A percentile compares a stretch with the other conserved stretches of the same genome.
phyloP scores from a whole-genome alignment of 2,888 invertebrate genomes.

The Sesamia inferens region DNA sequence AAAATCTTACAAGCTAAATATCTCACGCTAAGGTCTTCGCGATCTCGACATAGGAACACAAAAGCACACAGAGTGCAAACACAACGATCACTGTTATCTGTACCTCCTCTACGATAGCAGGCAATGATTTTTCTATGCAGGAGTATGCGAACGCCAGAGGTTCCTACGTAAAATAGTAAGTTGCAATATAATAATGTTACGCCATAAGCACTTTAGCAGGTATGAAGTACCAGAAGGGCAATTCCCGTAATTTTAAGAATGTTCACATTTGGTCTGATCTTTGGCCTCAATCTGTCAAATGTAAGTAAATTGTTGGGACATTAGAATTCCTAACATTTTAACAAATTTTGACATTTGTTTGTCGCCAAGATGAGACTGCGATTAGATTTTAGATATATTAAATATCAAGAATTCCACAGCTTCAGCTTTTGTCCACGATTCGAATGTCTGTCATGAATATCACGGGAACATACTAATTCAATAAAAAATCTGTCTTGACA shows the following conservation, averaged over 20 bases:
- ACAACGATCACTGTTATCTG: slow-evolving; percentile 65
- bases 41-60: slow-evolving; percentile 66
- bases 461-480: not conserved
- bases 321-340: too few species aligned
- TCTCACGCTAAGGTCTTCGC: slow-evolving; percentile 7
- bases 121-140: slow-evolving; percentile 92
- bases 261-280: too few species aligned
- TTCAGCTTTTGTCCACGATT: not conserved
- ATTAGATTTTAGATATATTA: too few species aligned
- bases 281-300: too few species aligned
- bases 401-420: too few species aligned
- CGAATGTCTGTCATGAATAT: not conserved
- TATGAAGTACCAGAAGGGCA: too few species aligned
- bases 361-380: too few species aligned
- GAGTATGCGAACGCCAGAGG: slow-evolving; percentile 91
- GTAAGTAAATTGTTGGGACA: too few species aligned
- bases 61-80: slow-evolving; percentile 70
- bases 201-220: not conserved
- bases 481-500: not conserved
- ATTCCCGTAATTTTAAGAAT: too few species aligned
- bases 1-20: slow-evolving; percentile 27
- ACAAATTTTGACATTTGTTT: too few species aligned
- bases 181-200: slow-evolving; percentile 45
- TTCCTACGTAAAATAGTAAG: slow-evolving; percentile 81
- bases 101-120: slow-evolving; percentile 92